A percentile compares a stretch with the other conserved stretches of the same genome.
Evolutionary conservation across 2,113 vertebrate genomes (phyloP).

Genomic region (Cephalopterus ornatus): DNA sequence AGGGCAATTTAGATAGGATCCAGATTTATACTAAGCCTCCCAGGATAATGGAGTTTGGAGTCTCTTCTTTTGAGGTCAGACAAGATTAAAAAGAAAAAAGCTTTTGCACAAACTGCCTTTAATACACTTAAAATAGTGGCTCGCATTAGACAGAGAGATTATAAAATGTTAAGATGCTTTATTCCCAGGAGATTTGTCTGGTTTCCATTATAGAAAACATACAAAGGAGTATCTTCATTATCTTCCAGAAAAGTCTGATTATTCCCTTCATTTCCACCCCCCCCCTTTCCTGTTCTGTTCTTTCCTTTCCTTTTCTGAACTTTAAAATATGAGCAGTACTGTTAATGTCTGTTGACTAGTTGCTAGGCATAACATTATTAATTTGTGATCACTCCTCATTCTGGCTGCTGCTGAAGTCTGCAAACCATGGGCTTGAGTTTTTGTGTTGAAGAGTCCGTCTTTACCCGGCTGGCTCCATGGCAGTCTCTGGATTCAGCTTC

Average conservation of each 20-base stretch:
- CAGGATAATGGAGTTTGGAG: slow-evolving; percentile 7
- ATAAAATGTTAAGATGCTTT: slow-evolving; percentile 8
- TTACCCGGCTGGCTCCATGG: background rate
- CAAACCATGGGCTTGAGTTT: background rate
- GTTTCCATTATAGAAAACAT: background rate
- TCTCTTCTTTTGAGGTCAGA: slow-evolving; percentile 53
- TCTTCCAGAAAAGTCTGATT: background rate
- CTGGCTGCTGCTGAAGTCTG: background rate
- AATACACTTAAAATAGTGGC: slow-evolving; percentile 11
- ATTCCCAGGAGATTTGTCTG: background rate
- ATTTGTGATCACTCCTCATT: background rate
- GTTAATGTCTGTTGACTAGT: background rate
- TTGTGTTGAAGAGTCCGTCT: background rate
- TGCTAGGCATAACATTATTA: background rate
- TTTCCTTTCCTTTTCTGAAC: background rate
- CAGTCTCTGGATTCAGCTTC: background rate
- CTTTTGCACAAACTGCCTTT: slow-evolving; percentile 44
- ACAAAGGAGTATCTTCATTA: background rate
- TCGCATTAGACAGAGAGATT: slow-evolving; percentile 22
- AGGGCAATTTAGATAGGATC: slow-evolving; percentile 18
- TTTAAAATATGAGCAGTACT: background rate
- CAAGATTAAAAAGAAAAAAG: slow-evolving; percentile 49
- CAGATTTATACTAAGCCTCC: slow-evolving; percentile 16
- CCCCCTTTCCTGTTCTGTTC: background rate
- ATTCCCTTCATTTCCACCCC: background rate